A percentile compares a stretch with the other conserved stretches of the same genome.
Evolutionary conservation across 2,888 invertebrate species (phyloP).

Genomic region (Macrophya alboannulata): DNA sequence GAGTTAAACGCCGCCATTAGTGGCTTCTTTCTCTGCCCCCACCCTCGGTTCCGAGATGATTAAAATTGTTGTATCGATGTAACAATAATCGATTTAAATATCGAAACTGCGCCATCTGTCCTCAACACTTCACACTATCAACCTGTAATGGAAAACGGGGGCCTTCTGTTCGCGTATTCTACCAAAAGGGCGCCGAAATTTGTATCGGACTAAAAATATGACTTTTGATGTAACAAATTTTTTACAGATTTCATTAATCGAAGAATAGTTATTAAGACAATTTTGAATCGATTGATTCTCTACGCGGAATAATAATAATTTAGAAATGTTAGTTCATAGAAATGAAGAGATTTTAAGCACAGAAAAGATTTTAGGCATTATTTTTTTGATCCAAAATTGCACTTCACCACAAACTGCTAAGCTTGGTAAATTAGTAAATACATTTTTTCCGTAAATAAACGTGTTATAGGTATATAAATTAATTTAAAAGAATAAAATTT

Average conservation of each 20-base stretch:
- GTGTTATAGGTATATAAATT: background rate
- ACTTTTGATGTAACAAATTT: background rate
- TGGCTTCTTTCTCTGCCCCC: constrained; percentile 55
- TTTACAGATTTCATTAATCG: no score
- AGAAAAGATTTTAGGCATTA: background rate
- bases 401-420: background rate
- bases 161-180: background rate
- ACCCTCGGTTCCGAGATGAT: constrained; percentile 16
- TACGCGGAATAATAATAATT: background rate
- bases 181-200: background rate
- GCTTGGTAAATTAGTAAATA: background rate
- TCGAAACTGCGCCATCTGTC: constrained; percentile 40
- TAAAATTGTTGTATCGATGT: constrained; percentile 12
- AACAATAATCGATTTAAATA: constrained; percentile 33
- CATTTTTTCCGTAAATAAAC: no score
- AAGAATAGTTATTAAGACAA: no score
- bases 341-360: background rate
- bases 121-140: background rate
- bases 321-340: background rate
- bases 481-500: background rate
- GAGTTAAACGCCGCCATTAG: constrained; percentile 69
- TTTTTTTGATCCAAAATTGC: background rate
- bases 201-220: background rate
- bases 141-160: constrained; percentile 15
- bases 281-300: background rate